Conservation (phyloP, 2,113 vertebrate genomes). For the Neotragus pygmaeus region DNA sequence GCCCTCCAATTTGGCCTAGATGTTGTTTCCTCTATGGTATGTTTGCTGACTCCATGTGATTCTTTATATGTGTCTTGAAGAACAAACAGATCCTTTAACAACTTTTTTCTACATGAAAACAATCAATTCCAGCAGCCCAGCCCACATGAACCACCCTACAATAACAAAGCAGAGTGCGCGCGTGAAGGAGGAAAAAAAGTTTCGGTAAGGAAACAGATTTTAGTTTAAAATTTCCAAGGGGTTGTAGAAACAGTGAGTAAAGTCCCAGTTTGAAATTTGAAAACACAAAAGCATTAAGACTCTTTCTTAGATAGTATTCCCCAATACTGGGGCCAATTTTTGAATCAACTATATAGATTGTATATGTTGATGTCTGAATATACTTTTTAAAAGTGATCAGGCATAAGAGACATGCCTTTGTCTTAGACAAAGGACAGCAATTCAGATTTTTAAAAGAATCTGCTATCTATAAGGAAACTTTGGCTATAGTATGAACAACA, state of each 20-base stretch:
- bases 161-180: constrained; percentile 77
- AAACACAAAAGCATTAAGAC: background rate
- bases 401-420: background rate
- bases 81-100: constrained; percentile 72
- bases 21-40: constrained; percentile 14
- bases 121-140: constrained; percentile 79
- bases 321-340: background rate
- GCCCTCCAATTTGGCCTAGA: constrained; percentile 51
- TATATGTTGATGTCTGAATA: background rate
- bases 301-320: background rate
- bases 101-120: constrained; percentile 77
- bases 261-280: background rate
- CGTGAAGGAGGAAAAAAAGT: constrained; percentile 79
- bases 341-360: background rate
- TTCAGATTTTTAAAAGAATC: background rate
- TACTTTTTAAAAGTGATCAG: background rate
- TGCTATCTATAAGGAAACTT: background rate
- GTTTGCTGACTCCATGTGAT: constrained; percentile 60
- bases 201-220: constrained; percentile 78
- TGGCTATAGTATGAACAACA: background rate
- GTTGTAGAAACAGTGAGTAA: constrained; percentile 56
- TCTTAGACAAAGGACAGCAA: background rate
- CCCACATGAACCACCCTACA: constrained; percentile 79
- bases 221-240: constrained; percentile 51
- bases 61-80: constrained; percentile 68